Evolutionary conservation across 2,797 vertebrate genomes (phyloP).

Genomic region (Enoplosus armatus): DNA sequence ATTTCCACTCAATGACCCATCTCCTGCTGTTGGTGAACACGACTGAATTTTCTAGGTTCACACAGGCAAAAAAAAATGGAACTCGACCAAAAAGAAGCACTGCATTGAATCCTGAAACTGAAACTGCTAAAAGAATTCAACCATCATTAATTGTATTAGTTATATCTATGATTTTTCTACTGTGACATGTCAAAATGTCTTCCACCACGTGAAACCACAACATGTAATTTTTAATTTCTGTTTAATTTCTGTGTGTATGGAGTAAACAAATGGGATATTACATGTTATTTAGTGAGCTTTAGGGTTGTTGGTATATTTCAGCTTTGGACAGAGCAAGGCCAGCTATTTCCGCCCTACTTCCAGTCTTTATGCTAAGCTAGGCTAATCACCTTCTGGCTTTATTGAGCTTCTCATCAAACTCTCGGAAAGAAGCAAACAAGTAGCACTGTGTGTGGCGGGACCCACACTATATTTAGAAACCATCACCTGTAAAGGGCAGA

Average conservation of each 20-base stretch:
- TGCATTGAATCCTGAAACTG: neutral
- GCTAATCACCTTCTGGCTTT: neutral
- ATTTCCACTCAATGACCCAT: neutral
- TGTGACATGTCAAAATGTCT: neutral
- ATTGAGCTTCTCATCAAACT: neutral
- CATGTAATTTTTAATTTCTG: neutral
- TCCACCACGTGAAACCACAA: too few relatives aligned
- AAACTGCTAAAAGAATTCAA: neutral
- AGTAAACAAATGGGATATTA: too few relatives aligned
- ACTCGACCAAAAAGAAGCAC: slow-evolving; percentile 1
- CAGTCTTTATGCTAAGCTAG: slow-evolving; percentile 5
- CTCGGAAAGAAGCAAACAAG: neutral
- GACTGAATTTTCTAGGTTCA: neutral
- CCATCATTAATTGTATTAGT: neutral
- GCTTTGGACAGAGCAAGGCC: neutral
- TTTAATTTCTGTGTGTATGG: too few relatives aligned
- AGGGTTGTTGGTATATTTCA: neutral
- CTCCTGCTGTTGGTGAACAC: neutral
- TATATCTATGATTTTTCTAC: neutral
- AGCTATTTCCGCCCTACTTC: neutral
- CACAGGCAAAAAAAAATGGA: slow-evolving; percentile 4
- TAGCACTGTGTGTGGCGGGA: slow-evolving; percentile 62
- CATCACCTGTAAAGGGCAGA: slow-evolving; percentile 43
- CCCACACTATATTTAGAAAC: slow-evolving; percentile 52
- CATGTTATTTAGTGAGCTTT: neutral